Conservation (phyloP, 2,797 vertebrate species). For the Esox masquinongy region DNA sequence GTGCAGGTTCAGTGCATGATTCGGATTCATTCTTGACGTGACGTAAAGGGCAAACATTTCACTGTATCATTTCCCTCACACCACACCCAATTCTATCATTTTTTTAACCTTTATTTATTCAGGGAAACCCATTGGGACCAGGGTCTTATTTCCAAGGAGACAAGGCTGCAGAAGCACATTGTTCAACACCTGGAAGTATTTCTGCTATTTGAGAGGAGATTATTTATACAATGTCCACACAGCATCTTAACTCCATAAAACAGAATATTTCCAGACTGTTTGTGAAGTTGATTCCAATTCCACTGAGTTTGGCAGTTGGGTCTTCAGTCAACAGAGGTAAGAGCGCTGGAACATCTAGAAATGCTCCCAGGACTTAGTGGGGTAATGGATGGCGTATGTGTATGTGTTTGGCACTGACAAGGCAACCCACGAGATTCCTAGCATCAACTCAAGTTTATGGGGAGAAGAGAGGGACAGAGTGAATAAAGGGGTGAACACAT, state of each 20-base stretch:
- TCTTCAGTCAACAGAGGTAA: conserved; percentile 39
- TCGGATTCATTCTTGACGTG: conserved; percentile 28
- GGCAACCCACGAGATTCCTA: conserved; percentile 28
- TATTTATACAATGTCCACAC: conserved; percentile 67
- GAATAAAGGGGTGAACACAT: conserved; percentile 17
- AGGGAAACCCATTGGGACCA: too few species aligned
- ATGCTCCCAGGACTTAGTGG: conserved; percentile 41
- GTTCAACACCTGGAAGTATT: conserved; percentile 74
- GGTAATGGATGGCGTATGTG: conserved; percentile 20
- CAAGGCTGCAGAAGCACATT: conserved; percentile 50
- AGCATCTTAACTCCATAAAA: conserved; percentile 64
- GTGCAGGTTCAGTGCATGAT: conserved; percentile 33
- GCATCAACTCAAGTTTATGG: conserved; percentile 30
- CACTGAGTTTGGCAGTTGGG: conserved; percentile 61
- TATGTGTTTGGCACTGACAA: neutral
- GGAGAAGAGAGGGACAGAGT: neutral
- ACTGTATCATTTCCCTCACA: conserved; percentile 37
- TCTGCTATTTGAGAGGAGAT: conserved; percentile 57
- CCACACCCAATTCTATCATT: conserved; percentile 32
- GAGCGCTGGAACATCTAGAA: conserved; percentile 50
- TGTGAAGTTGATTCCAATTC: conserved; percentile 67
- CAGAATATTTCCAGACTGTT: conserved; percentile 59
- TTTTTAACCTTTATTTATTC: neutral
- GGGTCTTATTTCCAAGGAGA: conserved; percentile 28
- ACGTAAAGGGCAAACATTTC: conserved; percentile 55